Base-by-base conservation (phyloP, 2,797 vertebrate genomes). In the Enteromius anoplus region DNA sequence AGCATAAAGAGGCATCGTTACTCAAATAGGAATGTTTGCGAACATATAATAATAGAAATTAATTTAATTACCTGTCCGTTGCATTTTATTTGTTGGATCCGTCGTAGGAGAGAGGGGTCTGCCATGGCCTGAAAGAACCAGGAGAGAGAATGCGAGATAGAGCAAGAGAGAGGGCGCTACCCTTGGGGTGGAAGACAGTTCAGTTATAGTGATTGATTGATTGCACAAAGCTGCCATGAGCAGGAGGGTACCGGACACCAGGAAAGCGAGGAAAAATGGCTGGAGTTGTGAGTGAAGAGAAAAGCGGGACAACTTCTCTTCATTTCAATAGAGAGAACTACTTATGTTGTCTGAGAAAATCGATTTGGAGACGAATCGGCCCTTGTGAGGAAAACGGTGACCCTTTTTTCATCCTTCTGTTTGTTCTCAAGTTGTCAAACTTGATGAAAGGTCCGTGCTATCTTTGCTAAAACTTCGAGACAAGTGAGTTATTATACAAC, bases 131-230 rank as follows among this genome's bases (percentile, higher is more conserved):
- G 75, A 55, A 5, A 2, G 6, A 23, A 64, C 62, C 21, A 10
- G 26, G 34, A 83, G 29, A 77, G 26, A 75, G 71, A 66, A 12
- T 53, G 55, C n/a, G n/a, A 58, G 32, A 53, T 17, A 69, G 58
- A 65, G 49, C 34, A 14, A 82, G 42, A 53, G 21, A 77, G 34
- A 12, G 23, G 49, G 45, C 58, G 0, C 34, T 73, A 80, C 45
- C 69, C 69, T 75, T 34, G 42, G 49, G 69, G 26, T 80, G 26
- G 32, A 55, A 80, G 83, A 84, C 58, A 68, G 83, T 78, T 78
- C 68, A 58, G 83, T 55, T 73, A 70, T 42, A 83, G 86, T 72
- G 77, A 87, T 73, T 88, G 88, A 88, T 88, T 86, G 87, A 89
- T 86, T 85, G 81, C 83, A 60, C 55, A 80, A 60, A 62, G 68